These are phyloP conservation scores for Myrmecophaga tridactyla DNA, from an alignment of 2,113 vertebrate species.

Conservation along the genomic window DNA sequence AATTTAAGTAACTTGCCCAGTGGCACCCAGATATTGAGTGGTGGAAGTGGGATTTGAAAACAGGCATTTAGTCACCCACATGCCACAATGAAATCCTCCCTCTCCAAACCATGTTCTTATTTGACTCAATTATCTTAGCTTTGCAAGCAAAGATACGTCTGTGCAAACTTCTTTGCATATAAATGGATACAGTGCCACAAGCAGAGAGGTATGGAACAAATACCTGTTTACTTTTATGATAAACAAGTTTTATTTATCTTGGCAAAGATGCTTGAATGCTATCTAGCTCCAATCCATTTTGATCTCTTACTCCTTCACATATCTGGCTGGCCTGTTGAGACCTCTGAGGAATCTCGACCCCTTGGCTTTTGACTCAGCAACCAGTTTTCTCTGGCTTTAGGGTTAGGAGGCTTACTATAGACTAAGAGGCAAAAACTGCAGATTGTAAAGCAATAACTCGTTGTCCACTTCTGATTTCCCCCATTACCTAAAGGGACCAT, in stretches of 20 bases:
- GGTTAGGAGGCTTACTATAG: neutral
- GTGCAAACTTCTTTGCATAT: neutral
- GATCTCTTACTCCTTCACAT: neutral
- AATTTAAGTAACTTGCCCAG: neutral
- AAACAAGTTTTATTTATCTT: neutral
- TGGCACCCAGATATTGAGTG: neutral
- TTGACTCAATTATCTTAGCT: neutral
- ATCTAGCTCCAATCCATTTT: rapidly evolving
- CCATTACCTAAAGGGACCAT: neutral
- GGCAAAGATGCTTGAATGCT: neutral
- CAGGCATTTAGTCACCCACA: neutral
- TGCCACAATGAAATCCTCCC: neutral
- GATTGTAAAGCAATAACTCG: neutral
- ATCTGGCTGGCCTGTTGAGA: too few species aligned
- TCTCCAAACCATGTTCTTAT: neutral
- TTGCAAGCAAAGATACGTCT: neutral
- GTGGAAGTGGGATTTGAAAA: neutral
- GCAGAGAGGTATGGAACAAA: neutral
- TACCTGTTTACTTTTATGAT: neutral
- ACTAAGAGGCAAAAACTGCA: neutral
- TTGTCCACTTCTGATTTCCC: neutral
- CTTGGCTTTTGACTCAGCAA: neutral
- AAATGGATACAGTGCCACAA: neutral
- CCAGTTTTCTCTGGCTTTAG: neutral
- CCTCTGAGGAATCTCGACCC: neutral